Conservation (phyloP, 2,113 vertebrate genomes). For the Hemichromis elongatus region DNA sequence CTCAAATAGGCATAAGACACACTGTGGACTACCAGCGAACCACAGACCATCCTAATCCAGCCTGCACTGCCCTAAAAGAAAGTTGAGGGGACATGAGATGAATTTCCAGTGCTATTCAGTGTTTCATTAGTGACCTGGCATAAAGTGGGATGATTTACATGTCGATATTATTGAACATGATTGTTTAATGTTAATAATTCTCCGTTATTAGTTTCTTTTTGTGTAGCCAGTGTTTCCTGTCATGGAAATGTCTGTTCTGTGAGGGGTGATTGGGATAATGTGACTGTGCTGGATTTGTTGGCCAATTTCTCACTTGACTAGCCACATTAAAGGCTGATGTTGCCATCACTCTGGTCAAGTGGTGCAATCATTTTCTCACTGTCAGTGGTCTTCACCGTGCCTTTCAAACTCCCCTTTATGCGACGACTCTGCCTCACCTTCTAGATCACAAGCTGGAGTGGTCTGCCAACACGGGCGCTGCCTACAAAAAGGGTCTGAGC, state of each 20-base stretch:
- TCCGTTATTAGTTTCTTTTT: fast-evolving
- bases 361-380: not conserved
- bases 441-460: not conserved
- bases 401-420: too few species aligned
- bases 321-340: not conserved
- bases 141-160: fast-evolving
- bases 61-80: not conserved
- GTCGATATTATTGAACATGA: not conserved
- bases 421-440: too few species aligned
- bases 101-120: not conserved
- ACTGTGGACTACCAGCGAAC: not conserved
- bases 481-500: not conserved
- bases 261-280: not conserved
- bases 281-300: not conserved
- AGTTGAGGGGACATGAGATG: fast-evolving
- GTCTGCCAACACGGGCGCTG: not conserved
- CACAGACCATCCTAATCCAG: not conserved
- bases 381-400: too few species aligned
- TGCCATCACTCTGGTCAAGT: not conserved
- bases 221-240: not conserved
- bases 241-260: not conserved
- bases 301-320: not conserved
- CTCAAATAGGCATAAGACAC: fast-evolving
- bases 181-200: not conserved
- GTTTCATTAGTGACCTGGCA: not conserved